phyloP scores from a whole-genome alignment of 2,888 invertebrate genomes.

The Mimachlamys varia region DNA sequence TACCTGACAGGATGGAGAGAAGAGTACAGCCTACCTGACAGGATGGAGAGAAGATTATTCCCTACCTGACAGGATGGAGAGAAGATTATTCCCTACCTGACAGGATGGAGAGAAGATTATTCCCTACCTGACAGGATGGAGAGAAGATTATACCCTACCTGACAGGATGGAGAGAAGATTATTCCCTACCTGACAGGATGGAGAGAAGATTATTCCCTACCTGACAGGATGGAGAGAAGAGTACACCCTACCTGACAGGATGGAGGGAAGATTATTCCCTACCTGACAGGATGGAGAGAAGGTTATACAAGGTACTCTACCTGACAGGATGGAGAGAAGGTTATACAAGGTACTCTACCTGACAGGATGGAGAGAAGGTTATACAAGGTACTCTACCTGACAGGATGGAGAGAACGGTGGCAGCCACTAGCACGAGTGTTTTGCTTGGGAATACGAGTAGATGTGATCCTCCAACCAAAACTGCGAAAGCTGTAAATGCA shows the following conservation, averaged over 20 bases:
- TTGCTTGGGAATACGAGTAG: neutral
- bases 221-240: neutral
- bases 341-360: no score
- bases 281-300: no score
- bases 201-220: no score
- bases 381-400: no score
- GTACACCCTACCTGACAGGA: neutral
- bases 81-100: no score
- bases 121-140: neutral
- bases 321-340: neutral
- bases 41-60: neutral
- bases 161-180: neutral
- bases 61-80: neutral
- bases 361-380: neutral
- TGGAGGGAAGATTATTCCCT: no score
- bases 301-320: no score
- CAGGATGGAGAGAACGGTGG: neutral
- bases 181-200: neutral
- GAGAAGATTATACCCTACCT: no score
- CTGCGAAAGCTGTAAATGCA: neutral
- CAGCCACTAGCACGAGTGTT: neutral
- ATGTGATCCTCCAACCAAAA: neutral
- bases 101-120: neutral
- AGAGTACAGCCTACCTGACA: conserved; percentile 1
- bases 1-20: no score